Conservation (phyloP, 2,888 invertebrate species). For the Epirrita christyi region DNA sequence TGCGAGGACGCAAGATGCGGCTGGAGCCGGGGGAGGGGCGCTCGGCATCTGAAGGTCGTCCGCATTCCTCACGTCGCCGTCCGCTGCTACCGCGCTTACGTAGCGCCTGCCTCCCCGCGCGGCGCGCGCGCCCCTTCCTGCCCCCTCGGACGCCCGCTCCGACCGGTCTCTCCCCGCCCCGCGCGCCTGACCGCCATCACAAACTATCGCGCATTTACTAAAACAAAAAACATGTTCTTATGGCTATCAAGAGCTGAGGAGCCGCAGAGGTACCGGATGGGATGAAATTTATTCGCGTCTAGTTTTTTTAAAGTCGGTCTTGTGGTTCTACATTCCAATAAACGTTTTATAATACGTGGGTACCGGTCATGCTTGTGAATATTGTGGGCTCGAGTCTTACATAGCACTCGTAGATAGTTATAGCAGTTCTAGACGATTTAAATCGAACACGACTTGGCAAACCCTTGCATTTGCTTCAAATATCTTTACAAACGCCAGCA, state of each 20-base stretch:
- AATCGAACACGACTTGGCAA: slow-evolving; percentile 1
- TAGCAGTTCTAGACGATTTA: not conserved
- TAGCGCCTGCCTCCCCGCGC: slow-evolving; percentile 70
- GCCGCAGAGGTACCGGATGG: slow-evolving; percentile 81
- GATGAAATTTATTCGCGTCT: slow-evolving; percentile 82
- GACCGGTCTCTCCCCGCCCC: slow-evolving; percentile 69
- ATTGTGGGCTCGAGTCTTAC: slow-evolving; percentile 16
- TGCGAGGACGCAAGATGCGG: slow-evolving; percentile 84
- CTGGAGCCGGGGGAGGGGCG: slow-evolving; percentile 79
- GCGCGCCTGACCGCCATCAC: slow-evolving; percentile 70
- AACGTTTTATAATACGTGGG: slow-evolving; percentile 58
- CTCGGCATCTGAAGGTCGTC: slow-evolving; percentile 84
- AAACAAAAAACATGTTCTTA: slow-evolving; percentile 82
- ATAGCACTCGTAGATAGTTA: slow-evolving; percentile 1
- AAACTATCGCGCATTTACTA: slow-evolving; percentile 81
- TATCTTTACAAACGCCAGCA: not conserved
- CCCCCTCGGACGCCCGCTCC: slow-evolving; percentile 53
- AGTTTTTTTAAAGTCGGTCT: slow-evolving; percentile 71
- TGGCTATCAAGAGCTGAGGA: slow-evolving; percentile 77
- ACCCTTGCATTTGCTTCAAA: slow-evolving; percentile 3
- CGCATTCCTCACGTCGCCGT: slow-evolving; percentile 84
- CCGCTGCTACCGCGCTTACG: slow-evolving; percentile 85
- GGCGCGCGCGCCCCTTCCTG: slow-evolving; percentile 30
- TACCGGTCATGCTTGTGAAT: slow-evolving; percentile 33
- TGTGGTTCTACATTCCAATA: slow-evolving; percentile 73